Evolutionary conservation across 92 coral and sea anemone genomes (phyloP), one percentile per base, ranked within the genome.

Genomic region (Epizoanthus illoricatus): DNA sequence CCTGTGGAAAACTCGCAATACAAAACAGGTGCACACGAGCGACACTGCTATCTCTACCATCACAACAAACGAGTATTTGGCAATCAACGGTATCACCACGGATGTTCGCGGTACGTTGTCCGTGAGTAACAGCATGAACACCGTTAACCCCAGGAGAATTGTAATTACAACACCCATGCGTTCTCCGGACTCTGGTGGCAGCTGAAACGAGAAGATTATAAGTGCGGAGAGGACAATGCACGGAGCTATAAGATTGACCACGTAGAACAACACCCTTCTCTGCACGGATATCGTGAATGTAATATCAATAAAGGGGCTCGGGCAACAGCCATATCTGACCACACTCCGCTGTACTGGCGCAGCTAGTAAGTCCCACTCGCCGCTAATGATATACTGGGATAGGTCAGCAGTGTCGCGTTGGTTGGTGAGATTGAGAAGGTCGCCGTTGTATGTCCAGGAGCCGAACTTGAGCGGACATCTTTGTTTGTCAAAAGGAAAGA

Each of bases 101-200:
- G 99, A 97, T 3, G 99, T 97, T 49, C 98, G 88, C 17, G 99
- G 99, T 21, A 97, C 97, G 60, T 94, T 97, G 24, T 97, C 99
- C 19, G 97, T 97, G 47, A 91, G 90, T 18, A 97, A 89, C 66
- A 97, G 85, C 98, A 97, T 93, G 78, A 97, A 97, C 40, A 97
- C 99, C 2, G 99, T 97, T 47, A 97, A 87, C 7, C 99, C 99
- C 8, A 91, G 85, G 12, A 93, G 79, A 58, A 95, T 91, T 1
- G 99, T 97, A 17, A 97, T 94, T 67, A 93, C 99, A 15, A 94
- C 87, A 2, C 98, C 97, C 88, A 97, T 94, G 15, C 99, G 89
- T 75, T 97, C 99, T 4, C 99, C 99, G 0, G 99, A 97, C 84
- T 97, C 99, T 16, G 99, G 99, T 8, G 99, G 99, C 8, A 97